These are phyloP conservation scores for Eupsittula cactorum DNA, from an alignment of 2,113 vertebrate genomes.

Conservation along the genomic window DNA sequence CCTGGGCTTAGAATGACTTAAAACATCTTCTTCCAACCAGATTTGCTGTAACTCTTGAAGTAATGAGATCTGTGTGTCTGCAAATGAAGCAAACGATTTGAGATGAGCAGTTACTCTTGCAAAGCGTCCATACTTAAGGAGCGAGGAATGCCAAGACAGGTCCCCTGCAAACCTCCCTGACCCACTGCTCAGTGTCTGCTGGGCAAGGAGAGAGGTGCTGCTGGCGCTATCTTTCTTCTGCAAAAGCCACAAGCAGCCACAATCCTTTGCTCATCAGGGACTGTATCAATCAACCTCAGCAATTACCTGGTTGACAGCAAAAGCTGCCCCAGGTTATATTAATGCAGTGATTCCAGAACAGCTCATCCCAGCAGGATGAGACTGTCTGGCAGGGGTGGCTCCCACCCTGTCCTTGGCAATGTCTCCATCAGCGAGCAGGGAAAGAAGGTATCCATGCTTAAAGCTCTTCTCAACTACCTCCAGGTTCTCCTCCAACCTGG, in stretches of 20 bases:
- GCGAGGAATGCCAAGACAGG: neutral
- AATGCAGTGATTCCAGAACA: neutral
- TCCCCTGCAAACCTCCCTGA: neutral
- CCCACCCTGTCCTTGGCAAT: neutral
- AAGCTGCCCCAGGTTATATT: constrained; percentile 32
- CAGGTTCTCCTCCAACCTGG: neutral
- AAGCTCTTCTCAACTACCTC: neutral
- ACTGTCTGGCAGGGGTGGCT: neutral
- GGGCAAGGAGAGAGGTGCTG: neutral
- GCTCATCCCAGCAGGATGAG: neutral
- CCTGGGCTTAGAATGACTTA: neutral
- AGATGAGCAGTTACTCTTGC: neutral
- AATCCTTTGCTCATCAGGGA: neutral
- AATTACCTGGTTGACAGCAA: constrained; percentile 25
- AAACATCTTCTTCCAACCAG: neutral
- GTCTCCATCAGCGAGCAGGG: neutral
- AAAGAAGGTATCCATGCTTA: neutral
- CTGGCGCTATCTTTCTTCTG: neutral
- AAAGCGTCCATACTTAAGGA: neutral
- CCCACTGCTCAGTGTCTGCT: neutral
- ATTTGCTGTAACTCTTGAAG: neutral
- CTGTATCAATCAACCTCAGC: constrained; percentile 10
- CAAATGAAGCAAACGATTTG: neutral
- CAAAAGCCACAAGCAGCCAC: neutral
- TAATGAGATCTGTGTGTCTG: neutral